Evolutionary conservation across 53 echinoderm and acorn worm genomes (phyloP), one percentile per base, ranked within the genome.

Genomic region (Echinometra lucunter): DNA sequence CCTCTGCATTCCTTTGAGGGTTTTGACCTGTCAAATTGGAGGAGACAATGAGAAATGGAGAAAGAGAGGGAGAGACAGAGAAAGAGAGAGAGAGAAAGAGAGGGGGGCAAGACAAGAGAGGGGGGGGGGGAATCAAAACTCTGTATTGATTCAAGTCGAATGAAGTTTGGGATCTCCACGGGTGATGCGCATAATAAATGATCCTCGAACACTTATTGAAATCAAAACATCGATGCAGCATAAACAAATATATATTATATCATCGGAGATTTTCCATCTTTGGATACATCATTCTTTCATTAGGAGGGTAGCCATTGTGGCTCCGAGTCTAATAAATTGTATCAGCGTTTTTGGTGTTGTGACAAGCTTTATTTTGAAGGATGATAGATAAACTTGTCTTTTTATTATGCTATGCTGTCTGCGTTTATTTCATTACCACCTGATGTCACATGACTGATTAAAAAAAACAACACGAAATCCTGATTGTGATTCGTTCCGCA

Each of bases 141-240:
- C 72, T 23, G 34, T 69, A 78, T 78, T 78, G 78, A 78, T 78
- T 42, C 21, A 42, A 28, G 28, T 85, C 49, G 85, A 85, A 28
- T 85, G 47, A 49, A 49, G n/a, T 85, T 85, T 15, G 85, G 85
- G 28, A 28, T 85, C 85, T 47, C 85, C 85, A 85, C 49, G 85
- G 85, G 85, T 85, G 49, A 49, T 85, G 85, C 85, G 49, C 85
- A 85, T 85, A 85, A 85, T 85, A 85, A 85, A 85, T 85, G 85
- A 85, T 85, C 11, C 85, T n/a, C 85, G 49, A 49, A 49, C 11
- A 85, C 53, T 53, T 85, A 85, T 85, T 85, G 85, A 49, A 85
- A 85, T 85, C 85, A 85, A 85, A 85, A 85, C 85, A 85, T 85
- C 85, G 49, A 85, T 85, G 30, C 23, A 47, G 85, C 27, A 85